phyloP scores from a whole-genome alignment of 1,140 invertebrate genomes.

The Pachyrhynchus sulphureomaculatus region DNA sequence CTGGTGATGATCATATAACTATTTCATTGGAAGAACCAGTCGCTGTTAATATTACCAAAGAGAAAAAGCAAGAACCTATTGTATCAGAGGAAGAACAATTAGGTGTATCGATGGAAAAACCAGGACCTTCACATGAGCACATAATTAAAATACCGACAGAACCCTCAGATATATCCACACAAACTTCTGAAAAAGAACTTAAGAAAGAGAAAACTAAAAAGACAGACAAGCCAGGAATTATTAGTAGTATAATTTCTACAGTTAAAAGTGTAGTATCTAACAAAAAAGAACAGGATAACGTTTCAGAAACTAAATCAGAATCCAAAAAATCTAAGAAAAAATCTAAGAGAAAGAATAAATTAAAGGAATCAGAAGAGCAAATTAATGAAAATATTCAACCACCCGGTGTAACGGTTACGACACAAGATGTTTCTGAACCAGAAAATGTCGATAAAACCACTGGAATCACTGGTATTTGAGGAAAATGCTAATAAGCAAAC shows the following conservation, averaged over 20 bases:
- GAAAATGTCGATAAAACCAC: background rate
- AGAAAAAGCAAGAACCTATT: background rate
- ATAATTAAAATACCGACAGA: background rate
- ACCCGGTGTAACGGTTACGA: slow-evolving; percentile 10
- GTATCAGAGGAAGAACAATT: background rate
- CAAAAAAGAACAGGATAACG: slow-evolving; percentile 24
- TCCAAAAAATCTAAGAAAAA: slow-evolving; percentile 23
- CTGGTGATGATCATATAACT: background rate
- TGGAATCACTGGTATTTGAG: background rate
- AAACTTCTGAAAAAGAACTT: slow-evolving; percentile 19
- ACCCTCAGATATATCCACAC: too few species aligned
- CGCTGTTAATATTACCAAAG: too few species aligned
- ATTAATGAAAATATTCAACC: background rate
- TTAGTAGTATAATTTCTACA: slow-evolving; percentile 39
- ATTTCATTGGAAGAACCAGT: too few species aligned
- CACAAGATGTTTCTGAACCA: slow-evolving; percentile 5
- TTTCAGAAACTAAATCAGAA: background rate
- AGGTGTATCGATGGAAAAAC: slow-evolving; percentile 9
- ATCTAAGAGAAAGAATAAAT: slow-evolving; percentile 24
- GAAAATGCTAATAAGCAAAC: background rate
- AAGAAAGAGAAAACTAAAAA: slow-evolving; percentile 34
- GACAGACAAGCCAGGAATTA: slow-evolving; percentile 30
- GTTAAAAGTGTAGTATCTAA: slow-evolving; percentile 41
- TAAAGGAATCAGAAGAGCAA: slow-evolving; percentile 4
- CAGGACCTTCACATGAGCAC: slow-evolving; percentile 28